Evolutionary conservation across 2,797 vertebrate genomes (phyloP).

Genomic region (Valencia hispanica): DNA sequence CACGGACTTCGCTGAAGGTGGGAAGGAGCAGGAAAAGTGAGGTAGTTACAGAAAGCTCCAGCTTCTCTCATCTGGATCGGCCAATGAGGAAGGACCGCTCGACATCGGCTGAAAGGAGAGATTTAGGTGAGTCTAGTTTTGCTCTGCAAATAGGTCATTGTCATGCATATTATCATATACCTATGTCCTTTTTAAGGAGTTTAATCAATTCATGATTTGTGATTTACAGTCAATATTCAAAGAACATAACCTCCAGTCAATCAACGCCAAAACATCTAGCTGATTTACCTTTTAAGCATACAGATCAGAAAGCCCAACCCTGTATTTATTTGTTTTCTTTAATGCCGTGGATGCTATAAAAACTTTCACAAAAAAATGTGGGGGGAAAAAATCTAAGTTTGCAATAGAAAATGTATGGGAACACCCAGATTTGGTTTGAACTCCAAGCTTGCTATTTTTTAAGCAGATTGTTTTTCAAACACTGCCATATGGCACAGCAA

Average conservation of each 20-base stretch:
- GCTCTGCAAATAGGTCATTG: background rate
- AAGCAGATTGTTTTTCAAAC: slow-evolving; percentile 34
- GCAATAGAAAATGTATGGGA: slow-evolving; percentile 7
- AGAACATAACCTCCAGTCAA: background rate
- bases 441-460: slow-evolving; percentile 40
- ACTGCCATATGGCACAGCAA: slow-evolving; percentile 38
- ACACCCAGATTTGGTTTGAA: slow-evolving; percentile 44
- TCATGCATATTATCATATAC: background rate
- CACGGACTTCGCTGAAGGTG: slow-evolving; percentile 77
- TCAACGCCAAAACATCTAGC: no score
- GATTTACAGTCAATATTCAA: background rate
- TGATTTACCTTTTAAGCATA: no score
- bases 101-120: slow-evolving; percentile 86
- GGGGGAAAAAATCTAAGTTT: background rate
- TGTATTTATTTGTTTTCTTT: background rate
- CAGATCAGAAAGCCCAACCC: background rate
- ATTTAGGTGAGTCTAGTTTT: slow-evolving; percentile 81
- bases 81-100: slow-evolving; percentile 87
- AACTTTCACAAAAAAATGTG: background rate
- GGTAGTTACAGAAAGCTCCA: slow-evolving; percentile 68
- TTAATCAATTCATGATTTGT: no score
- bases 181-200: background rate
- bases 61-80: slow-evolving; percentile 86
- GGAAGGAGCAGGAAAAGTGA: slow-evolving; percentile 82
- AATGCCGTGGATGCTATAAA: background rate